These are phyloP conservation scores for Anoura caudifer DNA, from an alignment of 2,113 vertebrate genomes.

Conservation along the genomic window DNA sequence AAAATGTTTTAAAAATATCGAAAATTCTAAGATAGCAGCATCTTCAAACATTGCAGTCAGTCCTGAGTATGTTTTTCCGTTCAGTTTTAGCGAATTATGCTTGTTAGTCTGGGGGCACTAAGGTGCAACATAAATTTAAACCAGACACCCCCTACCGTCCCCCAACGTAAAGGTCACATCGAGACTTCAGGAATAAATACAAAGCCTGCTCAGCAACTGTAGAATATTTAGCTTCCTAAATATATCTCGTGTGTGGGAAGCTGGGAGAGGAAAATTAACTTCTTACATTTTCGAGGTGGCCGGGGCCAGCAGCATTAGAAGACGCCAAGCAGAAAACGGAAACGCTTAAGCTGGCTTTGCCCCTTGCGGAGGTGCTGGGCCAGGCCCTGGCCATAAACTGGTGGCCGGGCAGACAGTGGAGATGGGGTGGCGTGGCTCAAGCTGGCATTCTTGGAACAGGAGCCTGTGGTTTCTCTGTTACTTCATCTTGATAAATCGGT, in stretches of 20 bases:
- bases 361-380: conserved; percentile 49
- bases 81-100: background rate
- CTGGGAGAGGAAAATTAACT: conserved; percentile 69
- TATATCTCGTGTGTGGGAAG: conserved; percentile 79
- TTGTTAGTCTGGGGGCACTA: background rate
- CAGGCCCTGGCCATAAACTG: conserved; percentile 18
- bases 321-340: conserved; percentile 70
- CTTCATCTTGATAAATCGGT: conserved; percentile 78
- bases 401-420: conserved; percentile 50
- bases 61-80: background rate
- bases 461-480: conserved; percentile 78
- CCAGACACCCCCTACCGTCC: background rate
- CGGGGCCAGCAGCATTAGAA: conserved; percentile 18
- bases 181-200: conserved; percentile 70
- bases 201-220: conserved; percentile 64
- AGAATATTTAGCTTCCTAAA: conserved; percentile 79
- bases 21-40: background rate
- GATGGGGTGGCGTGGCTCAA: conserved; percentile 61
- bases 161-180: background rate
- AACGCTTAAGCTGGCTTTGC: conserved; percentile 43
- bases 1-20: background rate
- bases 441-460: conserved; percentile 75
- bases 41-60: background rate
- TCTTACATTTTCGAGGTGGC: conserved; percentile 65
- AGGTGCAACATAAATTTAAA: background rate